Conservation (phyloP, 2,888 invertebrate species). For the Busseola fusca region DNA sequence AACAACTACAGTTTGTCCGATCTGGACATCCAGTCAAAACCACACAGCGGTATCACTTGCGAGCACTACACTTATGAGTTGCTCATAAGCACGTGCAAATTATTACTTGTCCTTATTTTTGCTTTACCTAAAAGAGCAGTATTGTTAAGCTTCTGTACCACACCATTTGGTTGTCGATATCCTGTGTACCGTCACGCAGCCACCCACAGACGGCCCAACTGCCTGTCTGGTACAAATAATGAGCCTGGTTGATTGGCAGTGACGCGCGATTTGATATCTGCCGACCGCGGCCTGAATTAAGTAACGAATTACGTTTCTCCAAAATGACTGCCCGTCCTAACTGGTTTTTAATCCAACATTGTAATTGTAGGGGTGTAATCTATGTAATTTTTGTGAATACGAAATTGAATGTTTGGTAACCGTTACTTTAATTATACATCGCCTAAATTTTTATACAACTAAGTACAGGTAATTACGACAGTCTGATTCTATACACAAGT, state of each 20-base stretch:
- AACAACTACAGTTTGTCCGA: neutral
- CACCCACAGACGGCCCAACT: neutral
- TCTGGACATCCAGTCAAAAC: neutral
- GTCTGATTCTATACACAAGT: neutral
- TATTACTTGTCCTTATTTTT: too few species aligned
- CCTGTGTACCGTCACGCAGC: neutral
- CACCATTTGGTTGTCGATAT: neutral
- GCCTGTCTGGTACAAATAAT: constrained; percentile 44
- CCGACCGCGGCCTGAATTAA: neutral
- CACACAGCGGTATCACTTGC: too few species aligned
- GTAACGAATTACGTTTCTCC: neutral
- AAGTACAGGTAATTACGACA: neutral
- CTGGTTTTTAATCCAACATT: constrained; percentile 9
- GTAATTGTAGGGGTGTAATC: neutral
- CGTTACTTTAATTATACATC: neutral
- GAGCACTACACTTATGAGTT: too few species aligned
- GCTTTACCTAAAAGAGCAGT: neutral
- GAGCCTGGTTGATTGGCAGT: constrained; percentile 29
- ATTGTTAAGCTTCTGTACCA: neutral
- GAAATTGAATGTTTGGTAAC: neutral
- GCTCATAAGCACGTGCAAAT: neutral
- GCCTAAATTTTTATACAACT: neutral
- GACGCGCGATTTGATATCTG: constrained; percentile 41
- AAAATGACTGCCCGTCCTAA: neutral
- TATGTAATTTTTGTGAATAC: neutral